Base-by-base conservation (phyloP, 2,888 invertebrate genomes). In the Heliconius aoede region DNA sequence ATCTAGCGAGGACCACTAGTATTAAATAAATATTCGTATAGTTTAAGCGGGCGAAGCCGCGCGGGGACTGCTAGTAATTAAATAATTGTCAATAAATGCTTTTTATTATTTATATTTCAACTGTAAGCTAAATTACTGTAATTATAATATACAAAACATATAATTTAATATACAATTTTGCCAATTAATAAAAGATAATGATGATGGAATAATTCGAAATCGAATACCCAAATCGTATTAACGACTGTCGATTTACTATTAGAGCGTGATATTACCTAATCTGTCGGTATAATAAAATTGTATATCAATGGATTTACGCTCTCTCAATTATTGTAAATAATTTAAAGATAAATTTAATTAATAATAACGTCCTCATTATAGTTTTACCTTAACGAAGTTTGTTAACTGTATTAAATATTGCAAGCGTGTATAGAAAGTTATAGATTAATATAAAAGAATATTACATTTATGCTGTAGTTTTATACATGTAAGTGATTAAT, bases 131-230 rank as follows among this genome's bases (percentile, higher is more conserved):
- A 55, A n/a, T 55, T 55, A n/a, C n/a, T n/a, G n/a, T 55, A 46
- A 46, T 46, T 46, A 7, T 46, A 46, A 18, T 46, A 55, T 55
- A 55, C 55, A 55, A 55, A n/a, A n/a, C 55, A n/a, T n/a, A 55
- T 24, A 55, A n/a, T 74, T 67, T 40, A 72, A 21, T n/a, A 26
- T 58, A 74, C 60, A 40, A 28, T 60, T 21, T 65, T 65, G 28
- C 58, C 60, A 68, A 74, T 55, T 60, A 60, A 67, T 74, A 46
- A 74, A 68, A 74, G 24, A 74, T 74, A 74, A 68, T 74, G 28
- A 28, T 60, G 58, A 61, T 67, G 58, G 30, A 61, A 74, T 69
- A 75, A 69, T 69, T 75, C 62, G 67, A 62, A 62, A 62, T 36
- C 26, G 69, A 68, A 62, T 62, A 69, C 46, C 36, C 74, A 75